Evolutionary conservation across 2,797 vertebrate species (phyloP), one percentile per base, ranked within the genome.

Genomic region (Neoniphon sammara): DNA sequence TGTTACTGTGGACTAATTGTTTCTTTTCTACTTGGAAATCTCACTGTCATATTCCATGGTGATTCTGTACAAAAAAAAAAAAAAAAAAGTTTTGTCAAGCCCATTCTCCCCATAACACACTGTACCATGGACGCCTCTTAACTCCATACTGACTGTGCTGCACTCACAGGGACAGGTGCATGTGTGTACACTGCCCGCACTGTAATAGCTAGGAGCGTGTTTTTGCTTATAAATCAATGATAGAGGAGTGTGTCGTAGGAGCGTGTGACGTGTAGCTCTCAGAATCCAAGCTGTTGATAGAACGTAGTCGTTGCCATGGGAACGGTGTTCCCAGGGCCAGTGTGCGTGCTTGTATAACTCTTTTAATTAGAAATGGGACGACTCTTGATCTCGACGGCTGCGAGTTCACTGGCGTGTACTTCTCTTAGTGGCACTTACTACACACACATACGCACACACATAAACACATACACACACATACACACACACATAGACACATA

Each of bases 201-300:
- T 86, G 74, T 77, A 72, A 58, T 59, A 76, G 68, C 56, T 66
- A 60, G 61, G 56, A 66, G 57, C 12, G 39, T 80, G 70, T 85
- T 77, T 87, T 85, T 77, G 79, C 83, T 74, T 80, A 66, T 66
- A 79, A 78, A 83, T 88, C 68, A 78, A 65, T 73, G 70, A 80
- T 66, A 68, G 73, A 70, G 44, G 74, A 70, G 62, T 77, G 64
- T 77, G 81, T 81, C 83, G 70, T 84, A 73, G 66, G 76, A 83
- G 73, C 20, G 62, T 70, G 77, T 82, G 71, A 70, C 77, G 71
- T 81, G 70, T 66, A 73, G 73, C 73, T 73, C 66, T 81, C 84
- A 21, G 76, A 70, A 73, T 68, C 18, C 18, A 6, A 56, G 72
- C 75, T 20, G 75, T 83, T 86, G 75, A 54, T 81, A 75, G 36